These are phyloP conservation scores for Anagyrus pseudococci DNA, from an alignment of 2,888 invertebrate species.

Conservation along the genomic window DNA sequence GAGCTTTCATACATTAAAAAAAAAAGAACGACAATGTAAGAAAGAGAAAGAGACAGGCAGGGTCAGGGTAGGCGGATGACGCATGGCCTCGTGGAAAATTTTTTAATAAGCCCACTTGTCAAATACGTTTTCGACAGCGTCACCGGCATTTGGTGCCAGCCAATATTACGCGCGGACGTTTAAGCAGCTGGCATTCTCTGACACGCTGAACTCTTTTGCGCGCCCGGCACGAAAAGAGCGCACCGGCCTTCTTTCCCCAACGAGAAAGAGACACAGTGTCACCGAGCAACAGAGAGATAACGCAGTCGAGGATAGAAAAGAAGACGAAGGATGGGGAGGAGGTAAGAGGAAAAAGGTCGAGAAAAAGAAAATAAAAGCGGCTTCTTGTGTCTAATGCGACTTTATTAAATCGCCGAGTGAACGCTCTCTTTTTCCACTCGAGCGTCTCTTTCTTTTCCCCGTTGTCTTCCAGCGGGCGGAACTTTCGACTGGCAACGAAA, in stretches of 20 bases:
- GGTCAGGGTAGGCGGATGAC: neutral
- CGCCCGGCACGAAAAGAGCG: no score
- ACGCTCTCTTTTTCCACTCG: slow-evolving; percentile 1
- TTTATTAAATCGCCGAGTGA: slow-evolving; percentile 45
- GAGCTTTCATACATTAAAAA: slow-evolving; percentile 20
- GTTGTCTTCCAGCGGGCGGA: no score
- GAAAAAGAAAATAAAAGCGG: slow-evolving; percentile 27
- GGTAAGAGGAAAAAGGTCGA: no score
- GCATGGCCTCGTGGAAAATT: slow-evolving; percentile 34
- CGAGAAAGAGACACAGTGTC: no score
- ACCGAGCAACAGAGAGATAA: no score
- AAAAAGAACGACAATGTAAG: neutral
- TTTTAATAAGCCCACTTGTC: slow-evolving; percentile 58
- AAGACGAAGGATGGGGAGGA: neutral
- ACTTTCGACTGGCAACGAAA: no score
- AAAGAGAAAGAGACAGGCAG: slow-evolving; percentile 7
- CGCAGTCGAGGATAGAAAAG: neutral
- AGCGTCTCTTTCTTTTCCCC: neutral
- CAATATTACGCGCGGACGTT: slow-evolving; percentile 56
- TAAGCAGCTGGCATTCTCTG: slow-evolving; percentile 57
- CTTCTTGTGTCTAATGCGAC: slow-evolving; percentile 45
- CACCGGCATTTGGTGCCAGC: slow-evolving; percentile 59
- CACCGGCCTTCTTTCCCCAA: no score
- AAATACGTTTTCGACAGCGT: slow-evolving; percentile 56
- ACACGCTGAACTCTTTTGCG: slow-evolving; percentile 52